phyloP scores from a whole-genome alignment of 64 coral and sea anemone species.

The Pachyseris speciosa region DNA sequence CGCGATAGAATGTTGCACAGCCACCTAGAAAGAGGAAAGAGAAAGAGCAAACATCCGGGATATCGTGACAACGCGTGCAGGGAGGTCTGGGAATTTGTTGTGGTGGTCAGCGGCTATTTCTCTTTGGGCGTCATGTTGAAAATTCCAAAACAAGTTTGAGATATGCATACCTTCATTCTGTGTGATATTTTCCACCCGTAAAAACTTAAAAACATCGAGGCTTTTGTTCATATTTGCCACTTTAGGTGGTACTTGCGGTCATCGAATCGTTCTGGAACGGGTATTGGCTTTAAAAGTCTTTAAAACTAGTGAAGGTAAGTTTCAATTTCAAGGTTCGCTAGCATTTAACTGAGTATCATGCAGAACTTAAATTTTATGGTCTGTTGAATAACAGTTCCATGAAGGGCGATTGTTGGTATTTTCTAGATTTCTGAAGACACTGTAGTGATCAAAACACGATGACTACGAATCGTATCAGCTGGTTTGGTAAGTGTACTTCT shows the following conservation, averaged over 20 bases:
- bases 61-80: conserved; percentile 7
- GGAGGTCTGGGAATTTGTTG: conserved; percentile 64
- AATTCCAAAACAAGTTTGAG: background rate
- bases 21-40: conserved; percentile 77
- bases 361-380: background rate
- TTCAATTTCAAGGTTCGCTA: too few relatives aligned
- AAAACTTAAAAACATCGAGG: background rate
- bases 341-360: too few relatives aligned
- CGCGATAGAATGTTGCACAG: conserved; percentile 81
- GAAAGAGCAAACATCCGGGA: conserved; percentile 70
- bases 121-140: conserved; percentile 28
- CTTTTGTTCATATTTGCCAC: conserved; percentile 20
- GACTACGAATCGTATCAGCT: background rate
- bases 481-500: background rate
- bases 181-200: conserved; percentile 1
- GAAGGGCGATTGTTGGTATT: background rate
- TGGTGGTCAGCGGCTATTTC: conserved; percentile 56
- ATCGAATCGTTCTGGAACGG: background rate
- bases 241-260: background rate
- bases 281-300: background rate
- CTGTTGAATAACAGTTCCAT: background rate
- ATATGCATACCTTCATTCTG: background rate
- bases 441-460: background rate
- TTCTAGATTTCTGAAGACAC: conserved; percentile 19
- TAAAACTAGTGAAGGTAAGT: background rate